Base-by-base conservation (phyloP, 2,797 vertebrate genomes). In the Brachyrhaphis roseni region DNA sequence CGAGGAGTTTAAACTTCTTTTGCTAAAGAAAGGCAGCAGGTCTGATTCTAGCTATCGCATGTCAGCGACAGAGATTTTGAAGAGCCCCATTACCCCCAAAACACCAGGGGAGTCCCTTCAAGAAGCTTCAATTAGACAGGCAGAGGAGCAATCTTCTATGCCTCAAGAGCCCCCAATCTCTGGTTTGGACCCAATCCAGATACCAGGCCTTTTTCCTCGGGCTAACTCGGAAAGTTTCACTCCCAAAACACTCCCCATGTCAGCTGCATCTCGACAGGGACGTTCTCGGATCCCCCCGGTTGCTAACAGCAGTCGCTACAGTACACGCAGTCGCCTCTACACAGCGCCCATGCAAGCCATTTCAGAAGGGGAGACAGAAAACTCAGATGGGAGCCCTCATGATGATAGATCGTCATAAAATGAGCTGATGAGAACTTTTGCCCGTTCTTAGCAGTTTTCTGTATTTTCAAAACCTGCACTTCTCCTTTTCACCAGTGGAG, bases 301-400 rank as follows among this genome's bases (percentile, higher is more conserved):
- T 41, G 98, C 98, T 87, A 99, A 97, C 95, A 99, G 98, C 95
- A 99, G 98, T 89, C 97, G 98, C 85, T 99, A 99, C 93, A 99
- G 98, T 34, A 97, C 97, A 80, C 97, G 98, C 76, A 99, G 98
- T 90, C 94, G 98, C 89, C 96, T 99, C 75, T 99, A 99, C 92
- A 99, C 97, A 46, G 96, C 98, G 0, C 98, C 98, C 13, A 99
- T 99, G 98, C 98, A 99, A 96, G 98, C 97, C 90, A 99, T 99
- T 94, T 99, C 98, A 0, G 98, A 99, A 92, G 98, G 98, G 0
- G 98, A 99, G 92, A 99, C 98, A 0, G 98, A 99, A 84, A 99
- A 99, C 92, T 99, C 98, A 0, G 98, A 99, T 0, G 98, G 98
- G 78, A 99, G 98, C 89, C 98, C 98, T 31, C 98, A 99, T 0